Percentiles rank a stretch among this genome's conserved stretches.
Evolutionary conservation across 2,888 invertebrate genomes (phyloP).

Genomic region (Leptura quadrifasciata): DNA sequence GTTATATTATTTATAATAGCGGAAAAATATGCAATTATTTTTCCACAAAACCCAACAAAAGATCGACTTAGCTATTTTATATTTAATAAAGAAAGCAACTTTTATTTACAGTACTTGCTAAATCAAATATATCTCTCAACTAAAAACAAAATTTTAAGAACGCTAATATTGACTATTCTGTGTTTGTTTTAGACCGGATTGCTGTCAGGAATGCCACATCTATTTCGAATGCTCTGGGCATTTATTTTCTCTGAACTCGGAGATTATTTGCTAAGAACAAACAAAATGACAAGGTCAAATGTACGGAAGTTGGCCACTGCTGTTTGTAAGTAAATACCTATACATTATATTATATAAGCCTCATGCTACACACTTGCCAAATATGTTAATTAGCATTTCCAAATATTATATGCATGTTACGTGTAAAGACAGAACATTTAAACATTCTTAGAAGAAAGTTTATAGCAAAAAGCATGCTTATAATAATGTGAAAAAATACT

Average conservation of each 20-base stretch:
- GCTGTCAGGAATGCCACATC: slow-evolving; percentile 80
- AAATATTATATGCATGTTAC: too few relatives aligned
- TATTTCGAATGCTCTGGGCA: slow-evolving; percentile 78
- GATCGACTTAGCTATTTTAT: not conserved
- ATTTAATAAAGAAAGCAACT: not conserved
- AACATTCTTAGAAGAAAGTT: too few relatives aligned
- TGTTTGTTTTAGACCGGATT: slow-evolving; percentile 75
- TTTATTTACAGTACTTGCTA: not conserved
- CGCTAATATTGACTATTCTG: not conserved
- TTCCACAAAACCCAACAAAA: too few relatives aligned
- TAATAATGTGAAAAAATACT: too few relatives aligned
- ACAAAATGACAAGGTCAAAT: slow-evolving; percentile 78
- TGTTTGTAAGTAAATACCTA: slow-evolving; percentile 73
- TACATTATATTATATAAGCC: not conserved
- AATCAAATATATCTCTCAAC: not conserved
- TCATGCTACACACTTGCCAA: not conserved
- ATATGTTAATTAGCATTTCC: too few relatives aligned
- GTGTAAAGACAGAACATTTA: too few relatives aligned
- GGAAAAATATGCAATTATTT: too few relatives aligned
- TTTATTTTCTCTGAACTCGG: slow-evolving; percentile 76
- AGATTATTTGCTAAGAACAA: slow-evolving; percentile 77
- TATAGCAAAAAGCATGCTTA: too few relatives aligned
- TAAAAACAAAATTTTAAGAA: not conserved
- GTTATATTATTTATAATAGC: too few relatives aligned
- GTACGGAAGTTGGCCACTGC: slow-evolving; percentile 80